Evolutionary conservation across 1,140 invertebrate species (phyloP).

Genomic region (Lordiphosa mommai): DNA sequence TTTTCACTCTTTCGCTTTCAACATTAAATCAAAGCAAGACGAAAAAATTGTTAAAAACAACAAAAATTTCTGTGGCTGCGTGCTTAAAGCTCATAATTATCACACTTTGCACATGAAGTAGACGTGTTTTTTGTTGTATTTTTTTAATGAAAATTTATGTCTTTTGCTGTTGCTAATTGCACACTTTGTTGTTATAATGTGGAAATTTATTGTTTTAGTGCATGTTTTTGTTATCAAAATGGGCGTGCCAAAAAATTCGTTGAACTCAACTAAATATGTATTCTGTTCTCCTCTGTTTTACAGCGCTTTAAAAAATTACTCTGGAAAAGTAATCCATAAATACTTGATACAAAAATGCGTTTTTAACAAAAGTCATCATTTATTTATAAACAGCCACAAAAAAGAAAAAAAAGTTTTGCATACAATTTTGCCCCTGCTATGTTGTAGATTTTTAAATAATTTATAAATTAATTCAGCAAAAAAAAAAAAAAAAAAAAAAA

Average conservation of each 20-base stretch:
- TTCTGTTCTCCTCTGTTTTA: no score
- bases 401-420: conserved; percentile 30
- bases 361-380: conserved; percentile 40
- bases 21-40: neutral
- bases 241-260: neutral
- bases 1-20: conserved; percentile 28
- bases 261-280: neutral
- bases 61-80: conserved; percentile 20
- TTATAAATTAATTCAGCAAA: conserved; percentile 30
- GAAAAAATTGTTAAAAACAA: neutral
- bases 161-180: conserved; percentile 59
- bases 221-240: conserved; percentile 59
- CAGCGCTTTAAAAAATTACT: neutral
- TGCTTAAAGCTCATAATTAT: conserved; percentile 62
- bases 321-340: no score
- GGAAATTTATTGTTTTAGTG: conserved; percentile 63
- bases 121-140: conserved; percentile 34
- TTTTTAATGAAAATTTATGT: conserved; percentile 64
- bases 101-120: conserved; percentile 51
- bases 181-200: conserved; percentile 44
- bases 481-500: neutral
- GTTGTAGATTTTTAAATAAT: conserved; percentile 36
- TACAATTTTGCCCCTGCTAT: no score
- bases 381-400: conserved; percentile 32
- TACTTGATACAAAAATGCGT: neutral